Percentiles rank a stretch among this genome's conserved stretches.
Conservation (phyloP, 2,888 invertebrate species). For the Ethmia dodecea region DNA sequence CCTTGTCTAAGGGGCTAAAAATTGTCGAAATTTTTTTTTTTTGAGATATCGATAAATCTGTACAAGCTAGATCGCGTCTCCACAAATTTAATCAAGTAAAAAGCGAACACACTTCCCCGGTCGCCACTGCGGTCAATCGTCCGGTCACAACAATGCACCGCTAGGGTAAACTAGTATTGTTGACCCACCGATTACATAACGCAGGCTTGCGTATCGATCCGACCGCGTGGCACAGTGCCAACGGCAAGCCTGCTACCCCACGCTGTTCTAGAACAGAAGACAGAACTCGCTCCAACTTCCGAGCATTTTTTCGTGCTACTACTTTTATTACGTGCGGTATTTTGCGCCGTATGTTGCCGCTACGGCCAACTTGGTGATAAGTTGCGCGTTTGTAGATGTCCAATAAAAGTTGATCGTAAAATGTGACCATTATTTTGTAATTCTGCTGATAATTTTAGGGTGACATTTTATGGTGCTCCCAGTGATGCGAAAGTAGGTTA, state of each 20-base stretch:
- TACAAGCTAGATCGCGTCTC: no score
- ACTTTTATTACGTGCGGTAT: slow-evolving; percentile 37
- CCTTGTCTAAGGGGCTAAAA: no score
- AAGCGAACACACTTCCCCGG: no score
- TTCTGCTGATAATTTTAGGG: not conserved
- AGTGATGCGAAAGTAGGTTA: no score
- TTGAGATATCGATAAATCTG: no score
- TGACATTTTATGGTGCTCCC: no score
- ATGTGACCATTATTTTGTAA: not conserved
- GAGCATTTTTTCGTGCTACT: slow-evolving; percentile 27
- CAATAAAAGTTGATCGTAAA: not conserved
- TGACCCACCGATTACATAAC: slow-evolving; percentile 55
- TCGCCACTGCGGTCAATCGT: slow-evolving; percentile 8
- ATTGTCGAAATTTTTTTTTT: no score
- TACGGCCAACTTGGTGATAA: not conserved
- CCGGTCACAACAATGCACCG: slow-evolving; percentile 16
- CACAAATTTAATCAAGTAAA: no score
- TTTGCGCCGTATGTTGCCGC: slow-evolving; percentile 2
- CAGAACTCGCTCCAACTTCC: slow-evolving; percentile 41
- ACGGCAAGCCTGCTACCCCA: slow-evolving; percentile 48
- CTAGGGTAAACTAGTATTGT: slow-evolving; percentile 29
- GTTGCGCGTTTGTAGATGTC: not conserved
- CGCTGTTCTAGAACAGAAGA: slow-evolving; percentile 44
- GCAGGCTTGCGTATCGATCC: slow-evolving; percentile 56
- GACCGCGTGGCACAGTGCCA: slow-evolving; percentile 64